A percentile compares a stretch with the other conserved stretches of the same genome.
phyloP scores from a whole-genome alignment of 2,888 invertebrate species.

The Zelleria hepariella region DNA sequence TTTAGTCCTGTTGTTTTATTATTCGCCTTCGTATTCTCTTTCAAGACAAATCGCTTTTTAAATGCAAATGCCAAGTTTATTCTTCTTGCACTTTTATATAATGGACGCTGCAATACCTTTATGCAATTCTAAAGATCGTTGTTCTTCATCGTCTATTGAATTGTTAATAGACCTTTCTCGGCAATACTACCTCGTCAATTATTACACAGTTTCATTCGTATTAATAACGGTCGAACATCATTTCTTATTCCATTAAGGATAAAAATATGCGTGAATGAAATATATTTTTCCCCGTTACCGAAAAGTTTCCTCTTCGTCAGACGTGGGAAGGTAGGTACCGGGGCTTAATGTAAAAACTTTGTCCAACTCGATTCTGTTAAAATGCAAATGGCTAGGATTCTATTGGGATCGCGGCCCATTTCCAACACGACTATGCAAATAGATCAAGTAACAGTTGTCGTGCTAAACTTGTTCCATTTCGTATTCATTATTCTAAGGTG shows the following conservation, averaged over 20 bases:
- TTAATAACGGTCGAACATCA: background rate
- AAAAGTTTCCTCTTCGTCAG: slow-evolving; percentile 27
- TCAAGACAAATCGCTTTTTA: background rate
- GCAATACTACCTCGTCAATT: background rate
- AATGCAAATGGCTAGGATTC: slow-evolving; percentile 43
- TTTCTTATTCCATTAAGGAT: slow-evolving; percentile 15
- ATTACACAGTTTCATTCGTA: background rate
- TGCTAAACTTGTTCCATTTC: background rate
- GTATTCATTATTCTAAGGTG: background rate
- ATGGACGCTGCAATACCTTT: background rate
- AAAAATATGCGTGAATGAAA: slow-evolving; percentile 23
- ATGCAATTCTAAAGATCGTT: background rate
- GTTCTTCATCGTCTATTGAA: background rate
- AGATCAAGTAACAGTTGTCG: background rate
- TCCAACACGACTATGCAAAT: slow-evolving; percentile 9
- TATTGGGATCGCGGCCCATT: slow-evolving; percentile 18
- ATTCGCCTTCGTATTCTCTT: background rate
- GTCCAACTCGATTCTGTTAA: slow-evolving; percentile 35
- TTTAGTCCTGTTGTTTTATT: background rate
- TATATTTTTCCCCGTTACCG: slow-evolving; percentile 27
- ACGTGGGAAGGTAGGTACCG: slow-evolving; percentile 19
- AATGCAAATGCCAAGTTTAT: slow-evolving; percentile 1
- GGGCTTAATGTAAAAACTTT: slow-evolving; percentile 49
- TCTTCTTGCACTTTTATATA: background rate
- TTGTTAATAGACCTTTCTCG: background rate